These are phyloP conservation scores for Ispidina picta DNA, from an alignment of 2,797 vertebrate species.

Conservation along the genomic window DNA sequence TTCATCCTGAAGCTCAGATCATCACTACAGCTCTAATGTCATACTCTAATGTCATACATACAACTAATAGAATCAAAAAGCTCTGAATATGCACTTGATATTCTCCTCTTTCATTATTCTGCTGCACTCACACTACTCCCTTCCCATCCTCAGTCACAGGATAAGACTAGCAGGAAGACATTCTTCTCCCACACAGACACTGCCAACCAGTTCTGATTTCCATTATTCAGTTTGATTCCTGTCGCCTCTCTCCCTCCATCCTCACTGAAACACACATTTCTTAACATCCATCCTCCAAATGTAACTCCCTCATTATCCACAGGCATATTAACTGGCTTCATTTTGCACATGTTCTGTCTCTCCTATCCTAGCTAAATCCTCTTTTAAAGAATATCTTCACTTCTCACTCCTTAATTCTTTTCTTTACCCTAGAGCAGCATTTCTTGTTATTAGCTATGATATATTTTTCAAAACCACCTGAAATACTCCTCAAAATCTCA, in stretches of 20 bases:
- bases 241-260: background rate
- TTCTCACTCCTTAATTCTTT: background rate
- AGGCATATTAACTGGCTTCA: background rate
- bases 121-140: background rate
- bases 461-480: conserved; percentile 18
- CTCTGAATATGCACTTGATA: background rate
- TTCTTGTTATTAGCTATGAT: conserved; percentile 33
- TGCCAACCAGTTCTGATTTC: background rate
- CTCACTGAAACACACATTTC: background rate
- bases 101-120: background rate
- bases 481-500: conserved; percentile 21
- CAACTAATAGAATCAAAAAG: conserved; percentile 28
- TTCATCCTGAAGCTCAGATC: conserved; percentile 28
- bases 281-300: conserved; percentile 11
- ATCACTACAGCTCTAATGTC: background rate
- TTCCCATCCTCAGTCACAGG: background rate
- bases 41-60: background rate
- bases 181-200: background rate
- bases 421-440: conserved; percentile 3
- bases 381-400: background rate
- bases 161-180: background rate
- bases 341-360: conserved; percentile 14
- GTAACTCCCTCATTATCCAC: conserved; percentile 16
- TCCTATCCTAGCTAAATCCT: conserved; percentile 5
- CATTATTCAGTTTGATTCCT: conserved; percentile 21